Conservation (phyloP, 2,113 vertebrate species). For the Amazona guildingii region DNA sequence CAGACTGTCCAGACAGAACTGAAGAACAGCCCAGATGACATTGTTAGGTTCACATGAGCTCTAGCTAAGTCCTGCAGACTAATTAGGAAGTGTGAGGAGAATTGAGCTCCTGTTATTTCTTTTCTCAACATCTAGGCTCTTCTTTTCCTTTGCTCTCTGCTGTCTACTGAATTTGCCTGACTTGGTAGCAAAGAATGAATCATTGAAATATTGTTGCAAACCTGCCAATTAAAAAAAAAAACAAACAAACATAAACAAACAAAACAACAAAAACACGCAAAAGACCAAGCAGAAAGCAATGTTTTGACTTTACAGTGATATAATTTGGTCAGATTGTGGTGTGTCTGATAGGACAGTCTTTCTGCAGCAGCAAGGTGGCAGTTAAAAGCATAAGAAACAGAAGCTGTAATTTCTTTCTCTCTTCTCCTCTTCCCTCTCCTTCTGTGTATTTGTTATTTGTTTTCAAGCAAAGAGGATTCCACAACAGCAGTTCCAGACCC, state of each 20-base stretch:
- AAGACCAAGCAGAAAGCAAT: background rate
- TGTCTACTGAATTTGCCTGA: background rate
- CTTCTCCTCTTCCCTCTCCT: conserved; percentile 33
- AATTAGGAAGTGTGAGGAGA: background rate
- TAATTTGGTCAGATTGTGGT: background rate
- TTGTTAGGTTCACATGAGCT: background rate
- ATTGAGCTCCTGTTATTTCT: background rate
- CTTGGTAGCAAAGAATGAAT: background rate
- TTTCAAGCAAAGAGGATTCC: conserved; percentile 54
- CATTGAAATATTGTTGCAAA: background rate
- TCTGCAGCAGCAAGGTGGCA: background rate
- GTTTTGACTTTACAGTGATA: background rate
- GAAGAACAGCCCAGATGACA: background rate
- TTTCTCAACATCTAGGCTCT: background rate
- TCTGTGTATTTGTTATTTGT: conserved; percentile 62
- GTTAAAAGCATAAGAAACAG: conserved; percentile 13
- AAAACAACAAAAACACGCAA: background rate
- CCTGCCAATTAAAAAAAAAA: too few relatives aligned
- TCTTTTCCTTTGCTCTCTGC: background rate
- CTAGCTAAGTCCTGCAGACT: background rate
- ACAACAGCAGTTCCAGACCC: conserved; percentile 36
- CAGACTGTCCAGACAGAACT: background rate
- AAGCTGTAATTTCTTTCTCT: background rate
- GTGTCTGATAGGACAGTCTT: background rate
- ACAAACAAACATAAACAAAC: background rate